Base-by-base conservation (phyloP, 2,797 vertebrate genomes). In the Leptodactylus fallax region DNA sequence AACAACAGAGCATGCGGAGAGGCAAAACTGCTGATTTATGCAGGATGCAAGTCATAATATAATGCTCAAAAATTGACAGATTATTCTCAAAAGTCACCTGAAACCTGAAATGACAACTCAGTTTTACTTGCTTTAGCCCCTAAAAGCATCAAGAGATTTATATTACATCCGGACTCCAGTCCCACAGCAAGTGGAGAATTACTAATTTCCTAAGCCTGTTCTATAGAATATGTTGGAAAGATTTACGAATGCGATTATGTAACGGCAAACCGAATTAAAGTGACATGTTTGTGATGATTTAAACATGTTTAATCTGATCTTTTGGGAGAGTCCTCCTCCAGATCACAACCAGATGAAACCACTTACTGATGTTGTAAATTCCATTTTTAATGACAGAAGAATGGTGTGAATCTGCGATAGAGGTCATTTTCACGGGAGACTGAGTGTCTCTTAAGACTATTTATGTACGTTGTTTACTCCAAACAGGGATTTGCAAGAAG, bases 321-420 rank as follows among this genome's bases (percentile, higher is more conserved):
- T 78, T 78, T 69, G 49, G 86, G 71, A 78, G 49, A 83, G 82
- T 87, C 81, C 79, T 65, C 58, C 71, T 87, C 65, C 80, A 65
- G 74, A 45, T 83, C 23, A 80, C 67, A 81, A 85, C 77, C 83
- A 85, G 77, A 88, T 86, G 56, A 86, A 89, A 82, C 56, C 51
- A 60, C 82, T 89, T 81, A 89, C 79, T 86, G 88, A 82, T 86
- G 83, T 82, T 81, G 63, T 86, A 81, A 85, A 77, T 89, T 86
- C 49, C 71, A 85, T 56, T 63, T 82, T 77, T 86, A 58, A 89
- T 61, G 79, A 82, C 71, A 81, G 71, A 69, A 82, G 79, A 86
- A 82, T 89, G 56, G 71, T 78, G 86, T 36, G 79, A 71, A 78
- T 72, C 76, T 88, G 79, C 58, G 65, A 58, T 72, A 63, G 76